Evolutionary conservation across 2,888 invertebrate species (phyloP), one percentile per base, ranked within the genome.

Genomic region (Parnassius apollo): DNA sequence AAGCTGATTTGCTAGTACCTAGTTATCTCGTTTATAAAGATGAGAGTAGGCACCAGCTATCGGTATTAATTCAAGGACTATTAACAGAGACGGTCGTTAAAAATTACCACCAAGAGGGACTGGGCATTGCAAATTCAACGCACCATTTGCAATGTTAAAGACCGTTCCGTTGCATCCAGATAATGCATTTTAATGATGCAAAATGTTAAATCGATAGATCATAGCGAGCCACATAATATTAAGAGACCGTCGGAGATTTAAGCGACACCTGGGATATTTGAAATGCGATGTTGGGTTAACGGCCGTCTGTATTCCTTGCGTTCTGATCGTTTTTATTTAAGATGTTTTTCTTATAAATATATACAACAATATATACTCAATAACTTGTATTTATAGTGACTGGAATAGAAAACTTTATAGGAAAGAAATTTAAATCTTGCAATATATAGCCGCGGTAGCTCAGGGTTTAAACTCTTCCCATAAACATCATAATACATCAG

Each of bases 101-200:
- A 88, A 88, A 90, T 89, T 89, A 90, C 86, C 87, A 85, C 82
- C 80, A 77, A 75, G 76, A 75, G 75, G 71, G 77, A 76, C 77
- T 75, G 74, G 72, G 76, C 80, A 81, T 87, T 88, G 88, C 84
- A 83, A 85, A 89, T 90, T 85, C 85, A 79, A 78, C 78, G 76
- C 75, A 73, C 73, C 75, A 91, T 91, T 89, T 91, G 90, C 91
- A 91, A 91, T 91, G 86, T 90, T 88, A 91, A 91, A 85, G 71
- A 72, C 78, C 81, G 81, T 74, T 72, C 78, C 81, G 82, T 78
- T 84, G 87, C 85, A 84, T 80, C 76, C 81, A 81, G 85, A 89
- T 91, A 90, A 89, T 90, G 89, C 84, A 89, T 93, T 93, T 93
- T 93, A 93, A 91, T 93, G 93, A 82, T 86, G 88, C 74, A 72